Percentiles rank a stretch among this genome's conserved stretches.
phyloP scores from a whole-genome alignment of 2,888 invertebrate species.

The Agrochola lota region DNA sequence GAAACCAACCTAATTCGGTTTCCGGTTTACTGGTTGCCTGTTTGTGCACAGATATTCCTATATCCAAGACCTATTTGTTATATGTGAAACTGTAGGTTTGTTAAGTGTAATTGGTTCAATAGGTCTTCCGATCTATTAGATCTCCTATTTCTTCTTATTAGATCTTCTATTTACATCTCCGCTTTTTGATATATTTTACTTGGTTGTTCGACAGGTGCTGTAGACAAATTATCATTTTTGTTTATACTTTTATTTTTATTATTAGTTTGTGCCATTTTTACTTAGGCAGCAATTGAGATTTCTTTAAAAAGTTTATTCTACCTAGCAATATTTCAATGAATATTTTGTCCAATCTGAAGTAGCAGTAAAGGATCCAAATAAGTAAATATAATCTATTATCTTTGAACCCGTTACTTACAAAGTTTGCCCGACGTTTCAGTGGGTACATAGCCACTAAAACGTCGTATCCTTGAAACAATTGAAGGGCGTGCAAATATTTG shows the following conservation, averaged over 20 bases:
- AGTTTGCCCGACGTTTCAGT: not conserved
- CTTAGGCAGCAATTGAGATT: not conserved
- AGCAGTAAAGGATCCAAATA: not conserved
- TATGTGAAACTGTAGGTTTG: constrained; percentile 3
- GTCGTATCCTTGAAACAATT: constrained; percentile 27
- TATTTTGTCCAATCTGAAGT: not conserved
- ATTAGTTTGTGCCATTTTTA: not conserved
- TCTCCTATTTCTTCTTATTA: no score
- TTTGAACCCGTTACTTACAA: constrained; percentile 21
- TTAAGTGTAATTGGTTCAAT: not conserved
- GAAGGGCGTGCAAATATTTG: constrained; percentile 51
- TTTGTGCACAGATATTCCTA: constrained; percentile 64
- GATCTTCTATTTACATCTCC: not conserved
- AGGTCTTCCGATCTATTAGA: no score
- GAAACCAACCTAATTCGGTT: constrained; percentile 75
- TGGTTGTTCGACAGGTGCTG: not conserved
- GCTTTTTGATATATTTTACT: not conserved
- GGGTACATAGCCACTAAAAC: constrained; percentile 9
- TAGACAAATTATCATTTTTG: not conserved
- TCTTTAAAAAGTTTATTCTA: not conserved
- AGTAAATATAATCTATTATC: not conserved
- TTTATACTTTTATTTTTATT: not conserved
- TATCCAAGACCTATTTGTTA: constrained; percentile 31
- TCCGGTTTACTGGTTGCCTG: constrained; percentile 71
- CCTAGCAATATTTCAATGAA: not conserved